phyloP scores from a whole-genome alignment of 1,140 invertebrate species.

The Stegodyphus mimosarum region DNA sequence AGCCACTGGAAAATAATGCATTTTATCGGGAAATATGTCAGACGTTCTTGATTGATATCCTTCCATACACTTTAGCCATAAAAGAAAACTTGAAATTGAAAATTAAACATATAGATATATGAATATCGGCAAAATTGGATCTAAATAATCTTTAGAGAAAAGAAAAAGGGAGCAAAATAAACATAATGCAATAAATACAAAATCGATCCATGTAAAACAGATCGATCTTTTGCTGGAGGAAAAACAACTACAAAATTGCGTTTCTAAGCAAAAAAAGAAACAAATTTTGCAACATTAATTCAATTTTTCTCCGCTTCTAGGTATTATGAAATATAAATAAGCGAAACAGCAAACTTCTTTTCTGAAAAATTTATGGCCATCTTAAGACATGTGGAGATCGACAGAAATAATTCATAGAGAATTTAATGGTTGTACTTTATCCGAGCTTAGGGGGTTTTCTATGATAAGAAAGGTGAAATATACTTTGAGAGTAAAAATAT shows the following conservation, averaged over 20 bases:
- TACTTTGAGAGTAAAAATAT: no score
- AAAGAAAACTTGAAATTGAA: constrained; percentile 54
- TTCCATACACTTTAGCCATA: constrained; percentile 37
- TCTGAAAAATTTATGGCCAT: constrained; percentile 19
- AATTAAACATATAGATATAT: constrained; percentile 56
- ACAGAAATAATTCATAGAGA: neutral
- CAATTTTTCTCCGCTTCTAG: constrained; percentile 20
- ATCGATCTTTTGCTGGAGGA: constrained; percentile 26
- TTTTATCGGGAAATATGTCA: constrained; percentile 58
- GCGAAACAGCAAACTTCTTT: constrained; percentile 13
- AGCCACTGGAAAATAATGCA: constrained; percentile 37
- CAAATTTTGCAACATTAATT: constrained; percentile 14
- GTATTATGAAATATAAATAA: constrained; percentile 26
- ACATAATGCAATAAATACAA: constrained; percentile 25
- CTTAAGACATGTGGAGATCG: constrained; percentile 2
- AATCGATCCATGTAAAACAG: constrained; percentile 32
- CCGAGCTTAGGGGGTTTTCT: neutral
- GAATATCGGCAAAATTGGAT: constrained; percentile 33
- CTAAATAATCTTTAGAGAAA: constrained; percentile 18
- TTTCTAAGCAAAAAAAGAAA: neutral
- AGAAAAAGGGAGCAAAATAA: constrained; percentile 9
- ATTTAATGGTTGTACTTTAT: no score
- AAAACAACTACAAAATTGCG: constrained; percentile 8
- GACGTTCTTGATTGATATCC: constrained; percentile 42
- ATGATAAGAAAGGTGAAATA: neutral